A percentile compares a stretch with the other conserved stretches of the same genome.
phyloP scores from a whole-genome alignment of 1,140 invertebrate species.

The Tribolium madens region DNA sequence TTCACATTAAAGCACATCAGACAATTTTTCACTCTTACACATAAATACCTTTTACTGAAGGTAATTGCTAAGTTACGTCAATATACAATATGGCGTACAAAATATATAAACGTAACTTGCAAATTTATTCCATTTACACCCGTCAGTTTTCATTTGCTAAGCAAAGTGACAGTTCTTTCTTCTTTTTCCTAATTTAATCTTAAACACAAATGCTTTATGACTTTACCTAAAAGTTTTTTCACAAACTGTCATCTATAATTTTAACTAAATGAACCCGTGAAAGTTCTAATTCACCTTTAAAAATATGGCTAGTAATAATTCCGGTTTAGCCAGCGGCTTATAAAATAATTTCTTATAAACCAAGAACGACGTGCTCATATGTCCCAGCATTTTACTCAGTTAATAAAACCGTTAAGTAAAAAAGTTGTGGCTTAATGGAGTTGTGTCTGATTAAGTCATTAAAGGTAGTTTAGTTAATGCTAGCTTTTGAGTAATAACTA shows the following conservation, averaged over 20 bases:
- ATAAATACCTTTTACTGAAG: constrained; percentile 11
- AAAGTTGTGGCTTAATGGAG: constrained; percentile 19
- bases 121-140: neutral
- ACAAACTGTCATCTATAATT: neutral
- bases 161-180: neutral
- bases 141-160: neutral
- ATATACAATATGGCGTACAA: neutral
- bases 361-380: constrained; percentile 20
- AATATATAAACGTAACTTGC: neutral
- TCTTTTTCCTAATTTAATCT: neutral
- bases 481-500: constrained; percentile 27
- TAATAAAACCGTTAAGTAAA: constrained; percentile 28
- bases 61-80: constrained; percentile 13
- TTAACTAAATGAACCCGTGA: neutral
- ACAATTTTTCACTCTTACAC: constrained; percentile 19
- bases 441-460: constrained; percentile 24
- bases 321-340: constrained; percentile 3
- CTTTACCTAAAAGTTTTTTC: neutral
- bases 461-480: constrained; percentile 32
- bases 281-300: constrained; percentile 10
- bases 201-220: neutral
- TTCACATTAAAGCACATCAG: constrained; percentile 27
- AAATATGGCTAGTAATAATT: constrained; percentile 2
- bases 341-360: constrained; percentile 14
- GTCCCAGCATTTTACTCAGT: constrained; percentile 10